phyloP scores from a whole-genome alignment of 2,797 vertebrate species.

The Hylomyscus alleni region DNA sequence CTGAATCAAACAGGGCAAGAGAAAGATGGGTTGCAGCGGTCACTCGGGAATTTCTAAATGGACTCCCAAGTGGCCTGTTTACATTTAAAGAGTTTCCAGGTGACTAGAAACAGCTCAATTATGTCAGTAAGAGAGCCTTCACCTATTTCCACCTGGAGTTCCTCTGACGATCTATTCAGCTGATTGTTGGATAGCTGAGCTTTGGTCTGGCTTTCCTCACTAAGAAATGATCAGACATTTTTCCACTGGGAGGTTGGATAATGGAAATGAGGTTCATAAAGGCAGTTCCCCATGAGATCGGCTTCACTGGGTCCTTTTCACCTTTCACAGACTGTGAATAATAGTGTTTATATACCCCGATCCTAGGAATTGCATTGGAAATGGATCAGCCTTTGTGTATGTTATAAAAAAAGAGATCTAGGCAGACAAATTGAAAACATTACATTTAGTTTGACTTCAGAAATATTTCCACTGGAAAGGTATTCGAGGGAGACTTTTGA shows the following conservation, averaged over 20 bases:
- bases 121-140: conserved; percentile 17
- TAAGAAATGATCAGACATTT: conserved; percentile 64
- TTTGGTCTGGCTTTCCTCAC: neutral
- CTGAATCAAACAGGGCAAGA: neutral
- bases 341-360: neutral
- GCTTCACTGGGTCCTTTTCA: neutral
- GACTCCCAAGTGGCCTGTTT: conserved; percentile 46
- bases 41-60: conserved; percentile 54
- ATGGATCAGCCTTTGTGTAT: conserved; percentile 27
- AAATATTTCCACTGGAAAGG: conserved; percentile 36
- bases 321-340: neutral
- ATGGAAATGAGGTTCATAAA: conserved; percentile 61
- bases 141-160: conserved; percentile 12
- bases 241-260: neutral
- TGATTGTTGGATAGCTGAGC: conserved; percentile 17
- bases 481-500: neutral
- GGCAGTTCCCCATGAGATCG: neutral
- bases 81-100: conserved; percentile 29
- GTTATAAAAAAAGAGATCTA: neutral
- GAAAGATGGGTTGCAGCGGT: conserved; percentile 14
- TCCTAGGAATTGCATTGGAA: conserved; percentile 44
- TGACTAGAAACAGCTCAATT: conserved; percentile 57
- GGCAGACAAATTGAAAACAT: conserved; percentile 27
- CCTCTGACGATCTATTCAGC: conserved; percentile 12
- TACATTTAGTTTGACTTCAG: conserved; percentile 45